Base-by-base conservation (phyloP, 2,797 vertebrate genomes). In the Salarias fasciatus region DNA sequence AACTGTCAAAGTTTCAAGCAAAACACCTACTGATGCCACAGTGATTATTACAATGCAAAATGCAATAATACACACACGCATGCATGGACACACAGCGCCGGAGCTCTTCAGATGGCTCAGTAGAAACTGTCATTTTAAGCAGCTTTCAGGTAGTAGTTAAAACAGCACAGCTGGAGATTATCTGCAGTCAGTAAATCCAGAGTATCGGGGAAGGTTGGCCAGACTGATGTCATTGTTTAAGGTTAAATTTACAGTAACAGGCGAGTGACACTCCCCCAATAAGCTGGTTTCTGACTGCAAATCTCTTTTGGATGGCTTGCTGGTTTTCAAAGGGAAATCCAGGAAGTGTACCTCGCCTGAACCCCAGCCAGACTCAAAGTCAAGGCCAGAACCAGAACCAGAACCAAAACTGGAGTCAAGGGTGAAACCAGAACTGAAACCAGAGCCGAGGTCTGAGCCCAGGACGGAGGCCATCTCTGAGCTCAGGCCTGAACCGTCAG, bases 281-380 rank as follows among this genome's bases (percentile, higher is more conserved):
- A 13, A 63, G 59, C 62, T 41, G 64, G 56, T 63, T 47, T 47
- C 18, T 62, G 81, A 80, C 69, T 80, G 77, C 42, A 60, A 30
- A 28, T 54, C 75, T 82, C 80, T 73, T 73, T 77, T 84, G 87
- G 54, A 47, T 28, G 18, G 57, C 76, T 80, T 74, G 63, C 75
- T 74, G 55, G 57, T 67, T 77, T 51, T 66, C 55, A 55, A 49
- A 35, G 73, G 52, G 50, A 73, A 88, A 86, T 86, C 62, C 74
- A 58, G 46, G 58, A 33, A 65, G 50, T 84, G 82, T 90, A 91
- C 86, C 86, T 92, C 73, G 66, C 84, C 86, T 64, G 86, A 87
- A 71, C 81, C 86, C 80, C 73, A 85, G 51, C 67, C 59, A 15
- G 86, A 85, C 58, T 59, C 77, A 58, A 80, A 77, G 63, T 74